Evolutionary conservation across 1,140 invertebrate genomes (phyloP), one percentile per base, ranked within the genome.

Genomic region (Zaprionus africanus): DNA sequence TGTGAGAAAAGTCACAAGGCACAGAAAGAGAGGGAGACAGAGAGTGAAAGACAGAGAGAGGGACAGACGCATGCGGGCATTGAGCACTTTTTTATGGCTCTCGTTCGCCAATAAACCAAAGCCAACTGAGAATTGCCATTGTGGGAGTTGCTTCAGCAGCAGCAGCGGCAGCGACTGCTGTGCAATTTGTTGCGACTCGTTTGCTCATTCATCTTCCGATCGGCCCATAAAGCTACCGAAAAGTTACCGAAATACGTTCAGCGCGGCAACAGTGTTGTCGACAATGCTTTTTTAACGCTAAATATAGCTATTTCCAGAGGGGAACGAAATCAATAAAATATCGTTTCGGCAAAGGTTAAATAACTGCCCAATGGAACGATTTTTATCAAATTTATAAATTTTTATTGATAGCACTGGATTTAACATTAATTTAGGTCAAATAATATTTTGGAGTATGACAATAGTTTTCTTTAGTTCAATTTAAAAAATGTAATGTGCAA

Each of bases 1-100:
- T 88, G 84, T 88, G 84, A 81, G 81, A 88, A 88, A 88, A 78
- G 60, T 43, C 61, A 64, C 58, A 76, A 69, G 70, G 60, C n/a
- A 12, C 49, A 54, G 41, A 57, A 51, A 41, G 22, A 19, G 15
- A 7, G 19, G 28, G 51, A 54, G 31, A 19, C 5, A 7, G 19
- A 54, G 51, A 54, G 51, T 22, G 26, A 58, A n/a, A 7, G 6
- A 26, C 5, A 7, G 11, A 2, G 5, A 36, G 15, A 65, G 31
- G 67, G 76, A 73, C 64, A 79, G 70, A 76, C 82, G 81, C 83
- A 87, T 85, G 31, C 79, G 67, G 70, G 66, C 57, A 77, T 86
- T 83, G 43, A 78, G 46, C 58, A 64, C 31, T 84, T 82, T 88
- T 84, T 87, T 87, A 87, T 83, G 70, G 41, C 53, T 78, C 56